phyloP scores from a whole-genome alignment of 2,888 invertebrate species.

The Clitarchus hookeri region DNA sequence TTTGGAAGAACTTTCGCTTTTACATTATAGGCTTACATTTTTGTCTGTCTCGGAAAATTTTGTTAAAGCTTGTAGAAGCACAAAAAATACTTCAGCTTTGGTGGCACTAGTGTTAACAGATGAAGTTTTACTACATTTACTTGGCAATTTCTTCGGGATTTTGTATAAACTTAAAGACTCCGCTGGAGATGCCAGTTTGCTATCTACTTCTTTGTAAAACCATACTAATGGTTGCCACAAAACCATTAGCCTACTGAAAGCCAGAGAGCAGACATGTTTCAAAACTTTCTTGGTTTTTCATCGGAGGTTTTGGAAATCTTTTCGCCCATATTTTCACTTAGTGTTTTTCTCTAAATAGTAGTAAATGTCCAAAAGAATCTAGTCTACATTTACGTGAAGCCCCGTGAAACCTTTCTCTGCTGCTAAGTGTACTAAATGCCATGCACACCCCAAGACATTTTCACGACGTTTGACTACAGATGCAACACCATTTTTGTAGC shows the following conservation, averaged over 20 bases:
- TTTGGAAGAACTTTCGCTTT: background rate
- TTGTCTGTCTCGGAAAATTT: background rate
- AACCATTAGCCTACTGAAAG: background rate
- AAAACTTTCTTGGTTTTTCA: background rate
- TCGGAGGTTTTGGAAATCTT: background rate
- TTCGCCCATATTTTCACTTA: background rate
- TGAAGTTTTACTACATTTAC: background rate
- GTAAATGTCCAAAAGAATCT: too few relatives aligned
- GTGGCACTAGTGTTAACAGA: too few relatives aligned
- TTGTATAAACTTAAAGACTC: background rate
- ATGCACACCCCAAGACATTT: background rate
- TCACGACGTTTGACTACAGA: background rate
- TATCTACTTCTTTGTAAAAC: background rate
- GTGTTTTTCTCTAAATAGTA: background rate
- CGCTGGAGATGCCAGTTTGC: background rate
- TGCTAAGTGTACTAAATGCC: background rate
- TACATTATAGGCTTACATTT: background rate
- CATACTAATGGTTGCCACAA: background rate
- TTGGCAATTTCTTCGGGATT: background rate
- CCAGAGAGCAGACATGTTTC: too few relatives aligned
- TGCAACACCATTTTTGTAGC: background rate
- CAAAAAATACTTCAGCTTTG: too few relatives aligned
- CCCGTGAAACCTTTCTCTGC: too few relatives aligned
- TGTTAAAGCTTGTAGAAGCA: too few relatives aligned
- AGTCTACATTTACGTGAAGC: too few relatives aligned